These are phyloP conservation scores for Chelidonichthys spinosus DNA, from an alignment of 2,797 vertebrate species.

Conservation along the genomic window DNA sequence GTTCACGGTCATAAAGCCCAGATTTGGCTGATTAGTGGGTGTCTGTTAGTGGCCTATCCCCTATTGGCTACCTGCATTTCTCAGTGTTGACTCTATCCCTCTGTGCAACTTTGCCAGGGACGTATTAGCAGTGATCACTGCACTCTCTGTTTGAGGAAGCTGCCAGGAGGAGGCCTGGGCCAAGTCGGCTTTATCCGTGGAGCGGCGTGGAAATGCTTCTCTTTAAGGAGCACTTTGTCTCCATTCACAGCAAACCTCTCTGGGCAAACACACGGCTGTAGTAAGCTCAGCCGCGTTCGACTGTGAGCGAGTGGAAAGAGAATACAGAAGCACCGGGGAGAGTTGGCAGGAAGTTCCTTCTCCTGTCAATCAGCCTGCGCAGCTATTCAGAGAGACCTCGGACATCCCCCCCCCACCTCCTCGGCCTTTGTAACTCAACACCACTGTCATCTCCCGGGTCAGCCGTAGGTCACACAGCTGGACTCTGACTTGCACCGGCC, in stretches of 20 bases:
- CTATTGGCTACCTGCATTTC: conserved; percentile 69
- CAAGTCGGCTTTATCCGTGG: conserved; percentile 62
- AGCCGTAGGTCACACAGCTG: conserved; percentile 78
- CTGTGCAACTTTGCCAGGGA: conserved; percentile 57
- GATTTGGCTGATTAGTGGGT: conserved; percentile 71
- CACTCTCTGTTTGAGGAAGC: conserved; percentile 70
- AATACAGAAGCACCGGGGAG: conserved; percentile 70
- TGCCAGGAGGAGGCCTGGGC: conserved; percentile 62
- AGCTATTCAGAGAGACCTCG: conserved; percentile 75
- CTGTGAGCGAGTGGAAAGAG: conserved; percentile 71
- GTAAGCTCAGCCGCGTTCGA: conserved; percentile 69
- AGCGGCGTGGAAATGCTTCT: conserved; percentile 68
- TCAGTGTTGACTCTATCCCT: conserved; percentile 66
- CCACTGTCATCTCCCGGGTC: conserved; percentile 79
- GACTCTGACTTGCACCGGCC: conserved; percentile 40
- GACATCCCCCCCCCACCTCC: conserved; percentile 40
- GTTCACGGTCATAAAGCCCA: conserved; percentile 61
- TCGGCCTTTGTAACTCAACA: conserved; percentile 75
- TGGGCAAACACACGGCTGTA: conserved; percentile 69
- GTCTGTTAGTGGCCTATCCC: conserved; percentile 55
- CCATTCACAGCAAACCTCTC: conserved; percentile 67
- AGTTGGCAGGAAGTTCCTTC: conserved; percentile 68
- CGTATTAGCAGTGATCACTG: conserved; percentile 68
- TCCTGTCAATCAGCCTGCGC: conserved; percentile 74
- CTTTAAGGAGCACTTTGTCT: conserved; percentile 77